Conservation (phyloP, 2,113 vertebrate genomes). For the Aspiorhynchus laticeps region DNA sequence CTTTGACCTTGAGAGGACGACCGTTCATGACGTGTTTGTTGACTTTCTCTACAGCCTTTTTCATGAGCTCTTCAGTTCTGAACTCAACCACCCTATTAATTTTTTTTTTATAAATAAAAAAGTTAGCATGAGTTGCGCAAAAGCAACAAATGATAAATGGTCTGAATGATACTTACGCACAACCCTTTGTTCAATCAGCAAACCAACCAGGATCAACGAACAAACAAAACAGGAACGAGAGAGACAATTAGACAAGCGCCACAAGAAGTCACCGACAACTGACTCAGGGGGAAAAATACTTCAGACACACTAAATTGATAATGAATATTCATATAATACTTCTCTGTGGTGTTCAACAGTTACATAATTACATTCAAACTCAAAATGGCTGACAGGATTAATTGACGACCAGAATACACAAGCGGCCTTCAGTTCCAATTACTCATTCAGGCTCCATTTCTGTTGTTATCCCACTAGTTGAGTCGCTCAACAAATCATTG, state of each 20-base stretch:
- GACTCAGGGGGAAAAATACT: constrained; percentile 25
- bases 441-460: constrained; percentile 21
- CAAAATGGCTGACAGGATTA: constrained; percentile 33
- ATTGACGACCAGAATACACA: constrained; percentile 30
- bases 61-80: constrained; percentile 98
- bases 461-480: constrained; percentile 18
- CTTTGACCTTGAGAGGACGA: constrained; percentile 95
- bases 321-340: background rate
- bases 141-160: background rate
- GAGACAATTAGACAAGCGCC: constrained; percentile 57
- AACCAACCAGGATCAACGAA: constrained; percentile 58
- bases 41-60: constrained; percentile 94
- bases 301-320: background rate
- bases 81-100: constrained; percentile 99
- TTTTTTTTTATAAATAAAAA: constrained; percentile 43
- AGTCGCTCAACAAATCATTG: constrained; percentile 31
- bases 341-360: constrained; percentile 42
- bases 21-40: constrained; percentile 96
- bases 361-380: constrained; percentile 63
- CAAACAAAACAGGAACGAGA: constrained; percentile 61
- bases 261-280: constrained; percentile 60
- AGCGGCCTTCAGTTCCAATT: constrained; percentile 36
- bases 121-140: background rate
- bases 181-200: constrained; percentile 83
- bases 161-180: constrained; percentile 86